phyloP scores from a whole-genome alignment of 2,113 vertebrate genomes.

The Uropsilus gracilis region DNA sequence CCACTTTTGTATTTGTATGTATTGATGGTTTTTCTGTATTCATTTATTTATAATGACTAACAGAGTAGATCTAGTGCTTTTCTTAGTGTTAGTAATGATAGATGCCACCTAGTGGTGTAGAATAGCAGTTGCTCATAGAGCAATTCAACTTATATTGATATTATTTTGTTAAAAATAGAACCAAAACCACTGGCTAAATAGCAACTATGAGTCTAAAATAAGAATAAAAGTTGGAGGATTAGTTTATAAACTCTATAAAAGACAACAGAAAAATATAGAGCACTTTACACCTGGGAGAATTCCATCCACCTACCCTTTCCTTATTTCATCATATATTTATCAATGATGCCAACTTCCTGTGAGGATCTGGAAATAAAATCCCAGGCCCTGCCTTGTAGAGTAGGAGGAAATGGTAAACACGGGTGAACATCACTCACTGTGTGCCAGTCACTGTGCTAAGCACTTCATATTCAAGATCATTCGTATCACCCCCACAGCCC shows the following conservation, averaged over 20 bases:
- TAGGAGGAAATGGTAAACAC: no score
- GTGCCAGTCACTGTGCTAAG: neutral
- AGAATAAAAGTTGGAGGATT: neutral
- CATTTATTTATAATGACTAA: constrained; percentile 31
- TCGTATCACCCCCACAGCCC: neutral
- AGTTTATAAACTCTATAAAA: neutral
- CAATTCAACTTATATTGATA: neutral
- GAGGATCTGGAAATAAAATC: neutral
- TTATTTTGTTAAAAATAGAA: neutral
- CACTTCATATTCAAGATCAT: no score
- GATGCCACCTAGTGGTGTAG: constrained; percentile 78
- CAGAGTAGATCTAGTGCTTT: neutral
- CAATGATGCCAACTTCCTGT: no score
- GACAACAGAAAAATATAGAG: neutral
- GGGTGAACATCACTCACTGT: rapidly evolving
- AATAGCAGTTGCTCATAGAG: neutral
- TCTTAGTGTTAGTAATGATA: constrained; percentile 16
- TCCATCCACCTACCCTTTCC: neutral
- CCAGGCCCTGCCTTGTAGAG: neutral
- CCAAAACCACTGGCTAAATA: neutral
- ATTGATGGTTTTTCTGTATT: neutral
- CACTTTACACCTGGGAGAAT: neutral
- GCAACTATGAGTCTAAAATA: neutral
- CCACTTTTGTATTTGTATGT: neutral
- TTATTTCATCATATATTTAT: neutral